Percentiles rank a stretch among this genome's conserved stretches.
phyloP scores from a whole-genome alignment of 2,113 vertebrate genomes.

The Gobiocypris rarus region DNA sequence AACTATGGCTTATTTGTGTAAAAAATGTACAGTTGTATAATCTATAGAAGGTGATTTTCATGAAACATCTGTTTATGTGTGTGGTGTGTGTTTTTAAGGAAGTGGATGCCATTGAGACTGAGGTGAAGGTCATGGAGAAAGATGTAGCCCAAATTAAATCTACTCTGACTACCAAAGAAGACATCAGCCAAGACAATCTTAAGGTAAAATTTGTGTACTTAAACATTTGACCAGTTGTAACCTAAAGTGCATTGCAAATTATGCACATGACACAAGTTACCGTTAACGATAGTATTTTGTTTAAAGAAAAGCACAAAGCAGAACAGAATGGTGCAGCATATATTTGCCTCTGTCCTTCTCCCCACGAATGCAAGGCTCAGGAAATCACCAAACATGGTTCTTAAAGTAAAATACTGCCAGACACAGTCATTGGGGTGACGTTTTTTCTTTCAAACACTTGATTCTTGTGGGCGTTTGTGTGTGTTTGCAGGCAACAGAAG shows the following conservation, averaged over 20 bases:
- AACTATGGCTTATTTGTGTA: not conserved
- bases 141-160: constrained; percentile 82
- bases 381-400: too few relatives aligned
- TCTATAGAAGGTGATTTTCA: not conserved
- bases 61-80: not conserved
- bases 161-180: constrained; percentile 82
- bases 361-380: too few relatives aligned
- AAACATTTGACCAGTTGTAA: constrained; percentile 61
- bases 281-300: too few relatives aligned
- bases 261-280: too few relatives aligned
- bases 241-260: too few relatives aligned
- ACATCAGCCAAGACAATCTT: constrained; percentile 79
- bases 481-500: constrained; percentile 78
- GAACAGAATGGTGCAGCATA: too few relatives aligned
- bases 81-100: constrained; percentile 73
- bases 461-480: not conserved
- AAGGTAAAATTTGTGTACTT: constrained; percentile 68
- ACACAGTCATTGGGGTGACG: too few relatives aligned
- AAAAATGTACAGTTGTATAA: not conserved
- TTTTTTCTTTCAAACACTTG: not conserved
- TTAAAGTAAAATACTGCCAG: too few relatives aligned
- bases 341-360: too few relatives aligned
- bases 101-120: constrained; percentile 84
- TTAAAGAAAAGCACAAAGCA: too few relatives aligned
- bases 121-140: constrained; percentile 85